Percentiles rank a stretch among this genome's conserved stretches.
phyloP scores from a whole-genome alignment of 1,140 invertebrate genomes.

The Stegodyphus dumicola region DNA sequence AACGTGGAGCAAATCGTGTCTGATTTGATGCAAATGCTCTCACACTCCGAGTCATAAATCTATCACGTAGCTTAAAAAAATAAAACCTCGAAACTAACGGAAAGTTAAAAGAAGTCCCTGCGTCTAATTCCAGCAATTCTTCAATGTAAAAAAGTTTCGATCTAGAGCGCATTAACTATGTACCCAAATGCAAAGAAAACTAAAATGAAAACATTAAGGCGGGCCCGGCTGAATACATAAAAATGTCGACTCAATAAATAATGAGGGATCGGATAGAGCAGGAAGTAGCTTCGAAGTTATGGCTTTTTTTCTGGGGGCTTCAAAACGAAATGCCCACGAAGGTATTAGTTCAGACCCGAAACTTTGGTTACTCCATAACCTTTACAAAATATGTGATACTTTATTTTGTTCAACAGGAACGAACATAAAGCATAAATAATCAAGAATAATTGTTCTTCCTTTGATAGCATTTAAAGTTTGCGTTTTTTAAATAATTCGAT shows the following conservation, averaged over 20 bases:
- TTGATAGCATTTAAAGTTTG: no score
- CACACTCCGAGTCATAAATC: not conserved
- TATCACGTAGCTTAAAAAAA: not conserved
- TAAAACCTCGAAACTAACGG: not conserved
- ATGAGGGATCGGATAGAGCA: not conserved
- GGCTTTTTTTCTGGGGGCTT: not conserved
- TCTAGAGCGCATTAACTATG: conserved; percentile 20
- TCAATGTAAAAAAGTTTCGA: conserved; percentile 21
- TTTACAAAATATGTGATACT: no score
- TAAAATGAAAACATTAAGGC: conserved; percentile 29
- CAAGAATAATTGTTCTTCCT: no score
- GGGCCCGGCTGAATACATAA: conserved; percentile 22
- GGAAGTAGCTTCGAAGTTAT: conserved; percentile 3
- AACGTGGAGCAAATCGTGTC: not conserved
- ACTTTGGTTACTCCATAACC: no score
- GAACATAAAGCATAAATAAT: no score
- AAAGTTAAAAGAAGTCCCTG: not conserved
- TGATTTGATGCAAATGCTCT: not conserved
- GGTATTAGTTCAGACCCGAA: no score
- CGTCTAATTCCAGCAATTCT: conserved; percentile 13
- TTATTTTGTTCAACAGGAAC: no score
- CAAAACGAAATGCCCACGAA: no score
- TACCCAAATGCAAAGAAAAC: conserved; percentile 22
- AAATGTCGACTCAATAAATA: conserved; percentile 37
- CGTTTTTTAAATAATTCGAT: no score